Conservation (phyloP, 1,140 invertebrate genomes). For the Macrobrachium rosenbergii region DNA sequence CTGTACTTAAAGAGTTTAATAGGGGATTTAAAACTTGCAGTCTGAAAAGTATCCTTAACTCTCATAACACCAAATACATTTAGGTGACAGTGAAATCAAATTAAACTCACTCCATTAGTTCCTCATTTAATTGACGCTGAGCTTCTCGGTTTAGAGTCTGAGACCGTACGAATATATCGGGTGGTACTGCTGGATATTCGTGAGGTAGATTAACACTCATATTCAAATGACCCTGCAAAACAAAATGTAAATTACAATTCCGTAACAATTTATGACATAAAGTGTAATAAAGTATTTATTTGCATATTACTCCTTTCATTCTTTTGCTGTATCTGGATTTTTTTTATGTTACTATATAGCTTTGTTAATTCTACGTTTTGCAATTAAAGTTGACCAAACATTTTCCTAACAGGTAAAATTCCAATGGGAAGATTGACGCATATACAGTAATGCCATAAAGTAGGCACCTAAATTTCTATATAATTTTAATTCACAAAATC, state of each 20-base stretch:
- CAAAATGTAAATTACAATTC: conserved; percentile 58
- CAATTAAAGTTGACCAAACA: too few species aligned
- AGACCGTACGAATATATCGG: conserved; percentile 80
- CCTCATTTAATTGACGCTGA: conserved; percentile 78
- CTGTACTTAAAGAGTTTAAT: too few species aligned
- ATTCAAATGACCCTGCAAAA: conserved; percentile 72
- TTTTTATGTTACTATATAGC: background rate
- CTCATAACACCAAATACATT: too few species aligned
- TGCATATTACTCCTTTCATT: background rate
- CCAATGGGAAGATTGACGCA: too few species aligned
- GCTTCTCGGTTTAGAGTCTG: conserved; percentile 76
- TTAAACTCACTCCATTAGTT: conserved; percentile 73
- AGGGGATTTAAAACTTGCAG: too few species aligned
- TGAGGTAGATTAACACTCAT: conserved; percentile 78
- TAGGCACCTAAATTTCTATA: too few species aligned
- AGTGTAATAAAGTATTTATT: conserved; percentile 4
- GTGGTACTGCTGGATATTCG: conserved; percentile 79
- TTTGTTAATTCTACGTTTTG: too few species aligned
- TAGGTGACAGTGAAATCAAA: conserved; percentile 59
- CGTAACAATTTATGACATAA: background rate
- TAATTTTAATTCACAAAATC: too few species aligned
- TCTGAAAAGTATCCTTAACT: too few species aligned
- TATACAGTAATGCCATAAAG: too few species aligned
- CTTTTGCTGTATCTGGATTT: background rate
- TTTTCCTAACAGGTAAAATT: too few species aligned